Base-by-base conservation (phyloP, 2,113 vertebrate species). In the Gila orcuttii region DNA sequence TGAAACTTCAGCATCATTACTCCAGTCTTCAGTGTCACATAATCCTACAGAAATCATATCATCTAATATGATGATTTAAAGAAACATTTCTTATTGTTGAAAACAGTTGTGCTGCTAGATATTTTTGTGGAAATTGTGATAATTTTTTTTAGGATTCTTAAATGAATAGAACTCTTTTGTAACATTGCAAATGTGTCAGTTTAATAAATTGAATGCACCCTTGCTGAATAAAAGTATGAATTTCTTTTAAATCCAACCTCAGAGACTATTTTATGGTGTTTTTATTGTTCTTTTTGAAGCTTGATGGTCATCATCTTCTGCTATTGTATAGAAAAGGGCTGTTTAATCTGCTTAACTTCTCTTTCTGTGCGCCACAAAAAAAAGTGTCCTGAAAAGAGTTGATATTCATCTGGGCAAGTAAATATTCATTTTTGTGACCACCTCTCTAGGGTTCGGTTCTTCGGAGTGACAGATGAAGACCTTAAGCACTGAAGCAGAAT, bases 391-490 rank as follows among this genome's bases (percentile, higher is more conserved):
- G 42, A 25, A 47, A 13, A 10, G 42, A 42, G 42, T 39, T 6
- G 5, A 39, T 4, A 36, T 39, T 6, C 69, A 45, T 9, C 4
- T 23, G 7, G 17, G 31, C 0, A 19, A 4, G 33, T 42, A 33
- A 2, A 79, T 45, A 1, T 62, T 25, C 2, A 42, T 36, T 17
- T 60, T 25, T 60, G 25, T 3, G 42, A 25, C 71, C 71, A n/a
- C 42, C 71, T 52, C 60, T 52, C 45, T 13, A n/a, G 66, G 85
- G 85, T 75, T 78, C 23, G 55, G 78, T 39, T 74, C 21, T 81
- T 81, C 45, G 12, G 39, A 86, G 68, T 71, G 83, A 78, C 84
- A 85, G 79, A 19, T 31, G 28, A 80, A 59, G 78, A 42, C 60
- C 60, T 60, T 19, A 31, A 28, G 55, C 71, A 66, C 62, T 78